phyloP scores from a whole-genome alignment of 2,888 invertebrate species.

The Perithous albicinctus region DNA sequence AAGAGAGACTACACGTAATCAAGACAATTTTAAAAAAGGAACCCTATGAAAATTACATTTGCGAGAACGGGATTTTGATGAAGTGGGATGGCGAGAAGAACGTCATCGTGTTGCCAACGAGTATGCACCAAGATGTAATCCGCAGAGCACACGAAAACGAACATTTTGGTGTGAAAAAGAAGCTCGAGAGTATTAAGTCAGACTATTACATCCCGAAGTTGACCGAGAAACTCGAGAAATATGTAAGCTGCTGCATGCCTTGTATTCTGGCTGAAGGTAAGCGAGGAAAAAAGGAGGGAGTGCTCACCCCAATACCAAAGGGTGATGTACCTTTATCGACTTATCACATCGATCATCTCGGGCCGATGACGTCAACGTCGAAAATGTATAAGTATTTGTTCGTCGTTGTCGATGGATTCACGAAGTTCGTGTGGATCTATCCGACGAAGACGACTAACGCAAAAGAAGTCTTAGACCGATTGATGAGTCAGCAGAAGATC shows the following conservation, averaged over 20 bases:
- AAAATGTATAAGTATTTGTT: too few species aligned
- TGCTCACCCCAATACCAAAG: too few species aligned
- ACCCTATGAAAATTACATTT: background rate
- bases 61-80: constrained; percentile 45
- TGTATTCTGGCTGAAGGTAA: constrained; percentile 73
- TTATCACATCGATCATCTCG: too few species aligned
- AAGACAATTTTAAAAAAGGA: background rate
- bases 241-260: constrained; percentile 62
- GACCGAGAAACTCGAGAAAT: constrained; percentile 35
- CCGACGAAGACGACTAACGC: too few species aligned
- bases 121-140: constrained; percentile 80
- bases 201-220: constrained; percentile 51
- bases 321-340: too few species aligned
- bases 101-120: constrained; percentile 76
- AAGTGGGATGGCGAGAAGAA: constrained; percentile 20
- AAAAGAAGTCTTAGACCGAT: too few species aligned
- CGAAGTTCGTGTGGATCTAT: too few species aligned
- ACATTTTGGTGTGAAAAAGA: constrained; percentile 78
- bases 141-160: constrained; percentile 77
- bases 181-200: constrained; percentile 1
- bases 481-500: too few species aligned
- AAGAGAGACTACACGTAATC: constrained; percentile 4
- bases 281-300: constrained; percentile 73
- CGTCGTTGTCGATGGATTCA: too few species aligned
- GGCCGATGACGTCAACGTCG: too few species aligned